Base-by-base conservation (phyloP, 2,113 vertebrate species). In the Phaethornis superciliosus region DNA sequence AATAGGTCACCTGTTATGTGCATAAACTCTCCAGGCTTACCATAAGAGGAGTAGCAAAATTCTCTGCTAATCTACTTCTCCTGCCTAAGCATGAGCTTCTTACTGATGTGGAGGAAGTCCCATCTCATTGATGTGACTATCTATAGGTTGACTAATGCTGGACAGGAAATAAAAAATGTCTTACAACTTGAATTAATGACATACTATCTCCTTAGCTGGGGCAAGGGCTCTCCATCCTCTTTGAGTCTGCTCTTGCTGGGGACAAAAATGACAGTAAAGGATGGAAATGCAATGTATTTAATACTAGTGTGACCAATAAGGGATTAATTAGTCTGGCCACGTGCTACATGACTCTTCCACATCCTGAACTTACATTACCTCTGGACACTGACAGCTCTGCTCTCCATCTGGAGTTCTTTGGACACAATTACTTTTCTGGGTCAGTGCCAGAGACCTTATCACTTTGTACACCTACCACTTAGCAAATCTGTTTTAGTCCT, bases 31-130 rank as follows among this genome's bases (percentile, higher is more conserved):
- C 54, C 79, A 84, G 77, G 49, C 47, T 92, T 94, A 79, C 77
- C 80, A 87, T 91, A 52, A 87, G 83, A 88, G 64, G 51, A 89
- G 76, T 30, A 93, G 67, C 72, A 58, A 86, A 93, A 69, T 94
- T 87, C 70, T 62, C 64, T 79, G 56, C 87, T 94, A 93, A 93
- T 96, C 90, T 90, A 54, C 79, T 93, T 86, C 88, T 89, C n/a
- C 60, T 65, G 44, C 60, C 90, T 91, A 76, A 72, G 63, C 51
- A 94, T 74, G 70, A 92, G 21, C 52, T 89, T 81, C 55, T 87
- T 46, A 16, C 58, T 19, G 33, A 33, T 44, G 44, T 44, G 55
- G 40, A 90, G 27, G 49, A 71, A 90, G 58, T 74, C 79, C 65
- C 32, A 72, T 22, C 24, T 91, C 16, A 6, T n/a, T 76, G 81